Percentiles rank a stretch among this genome's conserved stretches.
phyloP scores from a whole-genome alignment of 2,113 vertebrate genomes.

The Peromyscus maniculatus region DNA sequence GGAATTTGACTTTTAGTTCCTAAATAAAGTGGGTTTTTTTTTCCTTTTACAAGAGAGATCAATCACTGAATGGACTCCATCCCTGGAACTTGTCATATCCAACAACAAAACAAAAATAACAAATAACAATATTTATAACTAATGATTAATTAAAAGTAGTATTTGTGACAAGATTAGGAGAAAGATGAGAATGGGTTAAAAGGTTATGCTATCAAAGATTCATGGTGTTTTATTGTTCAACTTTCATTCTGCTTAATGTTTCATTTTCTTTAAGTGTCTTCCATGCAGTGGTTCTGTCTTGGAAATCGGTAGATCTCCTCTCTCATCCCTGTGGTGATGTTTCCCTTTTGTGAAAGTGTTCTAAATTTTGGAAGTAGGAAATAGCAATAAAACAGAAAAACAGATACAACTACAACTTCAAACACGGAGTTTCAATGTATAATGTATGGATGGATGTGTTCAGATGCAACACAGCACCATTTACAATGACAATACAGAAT shows the following conservation, averaged over 20 bases:
- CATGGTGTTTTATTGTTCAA: background rate
- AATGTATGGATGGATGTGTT: too few relatives aligned
- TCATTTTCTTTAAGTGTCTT: slow-evolving; percentile 40
- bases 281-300: background rate
- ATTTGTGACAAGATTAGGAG: background rate
- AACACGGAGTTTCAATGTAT: background rate
- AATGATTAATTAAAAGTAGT: background rate
- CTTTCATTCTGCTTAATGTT: background rate
- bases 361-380: slow-evolving; percentile 1
- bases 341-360: slow-evolving; percentile 14
- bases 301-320: background rate
- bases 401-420: background rate
- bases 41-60: background rate
- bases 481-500: background rate
- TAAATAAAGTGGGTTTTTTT: background rate
- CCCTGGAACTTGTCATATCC: background rate
- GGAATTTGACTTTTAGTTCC: slow-evolving; percentile 10
- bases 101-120: slow-evolving; percentile 1
- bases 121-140: slow-evolving; percentile 3
- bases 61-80: background rate
- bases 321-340: background rate
- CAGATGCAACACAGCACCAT: background rate
- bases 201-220: background rate
- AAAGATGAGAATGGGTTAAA: slow-evolving; percentile 10
- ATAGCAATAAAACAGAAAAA: background rate